Percentiles rank a stretch among this genome's conserved stretches.
phyloP scores from a whole-genome alignment of 2,888 invertebrate genomes.

The Schizotus pectinicornis region DNA sequence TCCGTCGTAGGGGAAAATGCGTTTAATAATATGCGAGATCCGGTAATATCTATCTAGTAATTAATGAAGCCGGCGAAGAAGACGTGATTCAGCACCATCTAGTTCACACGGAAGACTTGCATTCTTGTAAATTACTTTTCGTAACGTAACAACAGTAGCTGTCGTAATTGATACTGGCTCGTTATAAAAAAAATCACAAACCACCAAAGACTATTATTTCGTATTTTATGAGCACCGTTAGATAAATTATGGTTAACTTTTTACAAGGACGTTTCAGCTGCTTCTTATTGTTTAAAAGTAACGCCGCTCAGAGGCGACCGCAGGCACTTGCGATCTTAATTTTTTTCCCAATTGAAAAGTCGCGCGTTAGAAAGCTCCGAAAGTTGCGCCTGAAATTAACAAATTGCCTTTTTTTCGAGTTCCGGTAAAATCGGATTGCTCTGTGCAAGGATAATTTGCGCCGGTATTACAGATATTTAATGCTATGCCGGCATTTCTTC shows the following conservation, averaged over 20 bases:
- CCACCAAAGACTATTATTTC: conserved; percentile 2
- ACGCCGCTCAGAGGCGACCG: too few relatives aligned
- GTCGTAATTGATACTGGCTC: background rate
- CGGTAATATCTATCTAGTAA: too few relatives aligned
- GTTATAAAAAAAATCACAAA: background rate
- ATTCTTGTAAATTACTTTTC: too few relatives aligned
- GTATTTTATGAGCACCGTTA: conserved; percentile 9
- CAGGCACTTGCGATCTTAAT: too few relatives aligned
- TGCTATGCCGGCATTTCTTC: too few relatives aligned
- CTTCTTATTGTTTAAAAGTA: background rate
- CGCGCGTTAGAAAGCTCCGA: conserved; percentile 1
- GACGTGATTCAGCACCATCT: too few relatives aligned
- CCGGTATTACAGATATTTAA: too few relatives aligned
- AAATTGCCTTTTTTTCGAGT: background rate
- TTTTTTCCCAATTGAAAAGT: background rate
- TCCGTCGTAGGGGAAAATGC: too few relatives aligned
- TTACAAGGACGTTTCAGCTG: background rate
- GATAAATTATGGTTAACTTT: background rate
- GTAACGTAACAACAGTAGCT: too few relatives aligned
- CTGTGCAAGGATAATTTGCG: background rate
- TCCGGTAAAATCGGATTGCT: background rate
- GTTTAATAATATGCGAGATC: too few relatives aligned
- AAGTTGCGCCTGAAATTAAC: background rate
- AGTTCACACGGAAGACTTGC: too few relatives aligned
- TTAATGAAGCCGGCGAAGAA: too few relatives aligned